Evolutionary conservation across 2,113 vertebrate species (phyloP), one percentile per base, ranked within the genome.

Genomic region (Prolemur simus): DNA sequence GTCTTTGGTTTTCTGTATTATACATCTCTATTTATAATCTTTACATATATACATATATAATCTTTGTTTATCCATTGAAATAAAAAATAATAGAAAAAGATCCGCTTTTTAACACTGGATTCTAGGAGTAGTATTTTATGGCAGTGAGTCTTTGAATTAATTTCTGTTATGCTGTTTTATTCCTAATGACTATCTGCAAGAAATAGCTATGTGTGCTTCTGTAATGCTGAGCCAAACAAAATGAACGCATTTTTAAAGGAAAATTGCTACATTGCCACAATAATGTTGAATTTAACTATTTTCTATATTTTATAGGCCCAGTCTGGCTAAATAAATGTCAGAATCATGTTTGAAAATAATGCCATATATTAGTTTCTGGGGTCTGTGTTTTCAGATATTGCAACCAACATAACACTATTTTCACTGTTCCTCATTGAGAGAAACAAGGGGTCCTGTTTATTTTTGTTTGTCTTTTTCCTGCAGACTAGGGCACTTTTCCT

Each of bases 401-500:
- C 56, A 92, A 49, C 9, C 18, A 73, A 49, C 8, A 37, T 69
- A 77, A 45, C 18, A 49, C 23, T 91, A 8, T 93, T 89, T 96
- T 45, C 66, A 69, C 66, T 93, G 8, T 76, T 91, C 74, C 32
- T 64, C 71, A 49, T 9, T 58, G 66, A 97, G 96, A 39, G 1
- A 34, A 83, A 76, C 95, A 86, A 92, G 47, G 20, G 81, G 29
- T 87, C n/a, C 94, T 85, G 73, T 95, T 89, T 87, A 27, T 86
- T 58, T 88, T 52, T 95, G 23, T 83, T 96, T 97, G 66, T 29
- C 91, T 97, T 93, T 89, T 87, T 96, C 91, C 84, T 95, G 68
- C 8, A 80, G 89, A 96, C 93, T n/a, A 58, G 34, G 45, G 21
- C 27, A 74, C 25, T 82, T 93, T 77, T 91, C 37, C 74, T 96